Conservation (phyloP, 2,888 invertebrate genomes). For the Pyrochroa serraticornis region DNA sequence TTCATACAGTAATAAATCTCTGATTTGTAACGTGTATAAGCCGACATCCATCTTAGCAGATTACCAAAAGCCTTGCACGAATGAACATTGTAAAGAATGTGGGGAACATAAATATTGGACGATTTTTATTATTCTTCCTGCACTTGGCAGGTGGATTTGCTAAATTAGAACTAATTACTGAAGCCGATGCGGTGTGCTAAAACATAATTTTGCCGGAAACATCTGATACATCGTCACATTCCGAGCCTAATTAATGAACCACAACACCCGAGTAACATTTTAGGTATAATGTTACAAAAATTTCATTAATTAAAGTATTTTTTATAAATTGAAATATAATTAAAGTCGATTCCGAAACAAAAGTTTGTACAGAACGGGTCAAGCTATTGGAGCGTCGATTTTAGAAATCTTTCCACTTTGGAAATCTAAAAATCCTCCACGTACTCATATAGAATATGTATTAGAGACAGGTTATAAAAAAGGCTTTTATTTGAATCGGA, state of each 20-base stretch:
- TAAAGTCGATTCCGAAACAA: not conserved
- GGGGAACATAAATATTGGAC: conserved; percentile 21
- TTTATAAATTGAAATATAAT: not conserved
- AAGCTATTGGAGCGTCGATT: not conserved
- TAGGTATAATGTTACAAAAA: conserved; percentile 19
- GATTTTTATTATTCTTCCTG: conserved; percentile 17
- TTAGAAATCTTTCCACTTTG: conserved; percentile 3
- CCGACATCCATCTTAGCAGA: conserved; percentile 31
- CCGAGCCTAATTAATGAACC: conserved; percentile 11
- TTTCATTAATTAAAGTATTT: conserved; percentile 20
- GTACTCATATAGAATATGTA: conserved; percentile 41
- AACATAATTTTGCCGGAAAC: conserved; percentile 16
- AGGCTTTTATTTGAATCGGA: conserved; percentile 38
- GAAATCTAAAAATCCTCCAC: conserved; percentile 31
- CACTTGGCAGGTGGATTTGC: conserved; percentile 15
- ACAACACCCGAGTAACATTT: conserved; percentile 18
- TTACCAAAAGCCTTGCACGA: conserved; percentile 25
- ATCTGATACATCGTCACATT: conserved; percentile 9
- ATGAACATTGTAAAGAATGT: conserved; percentile 27
- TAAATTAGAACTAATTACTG: conserved; percentile 23
- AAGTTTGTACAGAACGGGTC: no score
- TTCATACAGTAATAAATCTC: conserved; percentile 29
- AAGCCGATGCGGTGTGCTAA: not conserved
- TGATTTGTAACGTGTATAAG: conserved; percentile 31
- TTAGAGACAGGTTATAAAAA: conserved; percentile 39